Evolutionary conservation across 2,113 vertebrate genomes (phyloP).

Genomic region (Pelvicachromis taeniatus): DNA sequence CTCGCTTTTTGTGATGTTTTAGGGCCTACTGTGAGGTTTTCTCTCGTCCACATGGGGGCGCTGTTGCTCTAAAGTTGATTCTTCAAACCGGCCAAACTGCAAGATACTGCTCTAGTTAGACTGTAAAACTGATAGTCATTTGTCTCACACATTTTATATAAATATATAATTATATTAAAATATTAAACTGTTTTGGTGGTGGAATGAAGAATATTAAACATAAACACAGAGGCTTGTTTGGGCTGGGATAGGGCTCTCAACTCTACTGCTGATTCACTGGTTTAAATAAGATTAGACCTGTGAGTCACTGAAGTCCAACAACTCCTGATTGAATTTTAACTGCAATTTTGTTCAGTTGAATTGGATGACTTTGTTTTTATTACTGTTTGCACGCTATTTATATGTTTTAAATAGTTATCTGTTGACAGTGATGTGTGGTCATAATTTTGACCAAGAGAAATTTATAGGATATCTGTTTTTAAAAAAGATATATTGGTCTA

Average conservation of each 20-base stretch:
- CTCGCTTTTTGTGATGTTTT: neutral
- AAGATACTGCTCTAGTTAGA: neutral
- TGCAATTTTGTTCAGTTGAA: neutral
- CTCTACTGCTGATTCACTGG: neutral
- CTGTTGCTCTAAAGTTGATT: conserved; percentile 10
- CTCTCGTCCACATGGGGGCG: conserved; percentile 11
- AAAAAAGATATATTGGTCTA: neutral
- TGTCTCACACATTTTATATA: neutral
- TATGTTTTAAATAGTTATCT: neutral
- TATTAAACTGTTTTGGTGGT: neutral
- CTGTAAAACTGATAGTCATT: neutral
- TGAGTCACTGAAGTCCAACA: neutral
- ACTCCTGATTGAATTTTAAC: neutral
- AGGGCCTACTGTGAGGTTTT: neutral
- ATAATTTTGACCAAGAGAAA: neutral
- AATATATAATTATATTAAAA: neutral
- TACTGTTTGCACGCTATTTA: neutral
- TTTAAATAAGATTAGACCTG: neutral
- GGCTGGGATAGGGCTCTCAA: neutral
- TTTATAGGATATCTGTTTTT: neutral
- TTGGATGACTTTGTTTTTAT: neutral
- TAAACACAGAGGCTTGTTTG: neutral
- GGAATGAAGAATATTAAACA: neutral
- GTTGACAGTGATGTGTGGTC: neutral
- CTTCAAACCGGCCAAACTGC: too few relatives aligned